These are phyloP conservation scores for Neodontobutis hainanensis DNA, from an alignment of 2,113 vertebrate species.

Conservation along the genomic window DNA sequence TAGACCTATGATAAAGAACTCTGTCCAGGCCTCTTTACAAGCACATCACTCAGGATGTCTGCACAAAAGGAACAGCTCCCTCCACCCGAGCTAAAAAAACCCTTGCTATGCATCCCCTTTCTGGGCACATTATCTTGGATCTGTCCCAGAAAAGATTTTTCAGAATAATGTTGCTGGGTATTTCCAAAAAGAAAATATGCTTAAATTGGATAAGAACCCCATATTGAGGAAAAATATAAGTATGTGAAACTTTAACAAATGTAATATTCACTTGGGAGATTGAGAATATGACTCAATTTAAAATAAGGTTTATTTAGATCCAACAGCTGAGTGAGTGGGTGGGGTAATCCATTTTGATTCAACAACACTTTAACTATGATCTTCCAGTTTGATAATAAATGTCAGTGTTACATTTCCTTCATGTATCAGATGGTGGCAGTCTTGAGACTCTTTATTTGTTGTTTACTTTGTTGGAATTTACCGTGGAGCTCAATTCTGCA, in stretches of 20 bases:
- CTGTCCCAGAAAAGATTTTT: conserved; percentile 9
- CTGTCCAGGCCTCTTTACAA: conserved; percentile 73
- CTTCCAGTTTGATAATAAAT: not conserved
- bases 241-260: conserved; percentile 20
- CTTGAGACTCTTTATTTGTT: conserved; percentile 20
- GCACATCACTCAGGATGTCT: conserved; percentile 75
- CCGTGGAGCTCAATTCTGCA: not conserved
- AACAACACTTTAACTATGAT: no score
- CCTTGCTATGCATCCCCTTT: conserved; percentile 1
- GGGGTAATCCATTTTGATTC: conserved; percentile 46
- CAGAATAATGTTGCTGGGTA: not conserved
- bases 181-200: conserved; percentile 15
- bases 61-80: conserved; percentile 44
- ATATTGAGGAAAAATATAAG: conserved; percentile 18
- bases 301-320: conserved; percentile 28
- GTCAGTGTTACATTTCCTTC: not conserved
- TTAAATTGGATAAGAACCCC: conserved; percentile 9
- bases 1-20: conserved; percentile 77
- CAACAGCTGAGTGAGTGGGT: conserved; percentile 38
- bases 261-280: conserved; percentile 43
- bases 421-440: conserved; percentile 35
- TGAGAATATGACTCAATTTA: conserved; percentile 31
- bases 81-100: conserved; percentile 9
- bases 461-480: not conserved
- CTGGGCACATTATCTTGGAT: conserved; percentile 45